phyloP scores from a whole-genome alignment of 1,140 invertebrate genomes.

The Mylabris phalerata region DNA sequence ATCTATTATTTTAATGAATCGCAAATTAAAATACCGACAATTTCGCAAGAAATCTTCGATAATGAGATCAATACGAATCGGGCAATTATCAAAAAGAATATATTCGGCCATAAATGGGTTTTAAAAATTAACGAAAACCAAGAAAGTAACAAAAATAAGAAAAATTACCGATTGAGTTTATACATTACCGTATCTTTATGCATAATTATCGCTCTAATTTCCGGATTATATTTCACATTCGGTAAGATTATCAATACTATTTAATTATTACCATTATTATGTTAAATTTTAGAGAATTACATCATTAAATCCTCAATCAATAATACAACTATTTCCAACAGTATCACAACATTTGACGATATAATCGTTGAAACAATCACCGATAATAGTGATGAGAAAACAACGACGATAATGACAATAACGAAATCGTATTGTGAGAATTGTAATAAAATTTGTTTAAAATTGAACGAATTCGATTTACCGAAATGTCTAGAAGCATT shows the following conservation, averaged over 20 bases:
- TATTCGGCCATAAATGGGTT: constrained; percentile 38
- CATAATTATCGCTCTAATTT: constrained; percentile 25
- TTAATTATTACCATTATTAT: neutral
- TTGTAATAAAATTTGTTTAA: constrained; percentile 27
- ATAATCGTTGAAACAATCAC: neutral
- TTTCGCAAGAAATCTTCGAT: constrained; percentile 24
- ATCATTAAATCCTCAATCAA: neutral
- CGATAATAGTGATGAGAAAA: neutral
- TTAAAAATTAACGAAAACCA: constrained; percentile 31
- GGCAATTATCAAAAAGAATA: constrained; percentile 31
- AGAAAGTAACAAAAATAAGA: constrained; percentile 10
- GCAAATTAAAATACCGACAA: constrained; percentile 21
- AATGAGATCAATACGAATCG: neutral
- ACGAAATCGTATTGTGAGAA: neutral
- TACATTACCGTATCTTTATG: constrained; percentile 30
- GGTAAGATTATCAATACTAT: constrained; percentile 22
- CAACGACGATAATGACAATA: neutral
- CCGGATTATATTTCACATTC: constrained; percentile 29
- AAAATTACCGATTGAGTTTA: constrained; percentile 16
- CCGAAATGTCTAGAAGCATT: constrained; percentile 53
- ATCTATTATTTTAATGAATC: constrained; percentile 35
- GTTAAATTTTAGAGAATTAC: neutral
- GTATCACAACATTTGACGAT: neutral
- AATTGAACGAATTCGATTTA: constrained; percentile 25
- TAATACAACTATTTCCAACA: neutral